A percentile compares a stretch with the other conserved stretches of the same genome.
phyloP scores from a whole-genome alignment of 2,113 vertebrate genomes.

The Empidonax alnorum region DNA sequence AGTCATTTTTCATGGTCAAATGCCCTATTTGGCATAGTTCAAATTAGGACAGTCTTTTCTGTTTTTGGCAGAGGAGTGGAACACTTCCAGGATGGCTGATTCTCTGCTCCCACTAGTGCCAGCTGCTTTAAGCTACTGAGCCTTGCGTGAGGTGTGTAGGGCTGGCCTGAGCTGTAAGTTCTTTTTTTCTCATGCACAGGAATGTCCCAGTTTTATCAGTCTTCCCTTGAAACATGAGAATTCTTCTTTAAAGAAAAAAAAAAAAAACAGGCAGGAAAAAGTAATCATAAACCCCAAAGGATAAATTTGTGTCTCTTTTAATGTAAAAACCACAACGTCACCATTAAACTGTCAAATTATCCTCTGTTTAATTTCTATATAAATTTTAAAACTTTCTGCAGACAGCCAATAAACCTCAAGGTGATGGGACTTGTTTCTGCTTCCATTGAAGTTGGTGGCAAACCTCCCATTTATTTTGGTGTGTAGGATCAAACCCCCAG shows the following conservation, averaged over 20 bases:
- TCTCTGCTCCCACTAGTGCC: neutral
- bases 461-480: constrained; percentile 34
- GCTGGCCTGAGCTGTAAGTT: neutral
- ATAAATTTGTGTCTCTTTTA: constrained; percentile 25
- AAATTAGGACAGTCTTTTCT: neutral
- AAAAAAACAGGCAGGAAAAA: neutral
- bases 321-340: neutral
- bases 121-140: neutral
- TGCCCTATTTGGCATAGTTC: constrained; percentile 8
- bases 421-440: constrained; percentile 40
- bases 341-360: constrained; percentile 58
- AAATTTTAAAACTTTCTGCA: constrained; percentile 30
- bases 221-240: constrained; percentile 10
- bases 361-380: constrained; percentile 24
- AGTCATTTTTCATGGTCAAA: constrained; percentile 18
- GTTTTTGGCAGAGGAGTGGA: neutral
- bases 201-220: neutral
- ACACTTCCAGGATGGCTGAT: neutral
- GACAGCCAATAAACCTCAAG: constrained; percentile 46
- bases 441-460: constrained; percentile 59
- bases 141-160: neutral
- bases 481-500: constrained; percentile 52
- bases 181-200: neutral
- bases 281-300: neutral
- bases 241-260: neutral